phyloP scores from a whole-genome alignment of 2,113 vertebrate species.

The Ictalurus furcatus region DNA sequence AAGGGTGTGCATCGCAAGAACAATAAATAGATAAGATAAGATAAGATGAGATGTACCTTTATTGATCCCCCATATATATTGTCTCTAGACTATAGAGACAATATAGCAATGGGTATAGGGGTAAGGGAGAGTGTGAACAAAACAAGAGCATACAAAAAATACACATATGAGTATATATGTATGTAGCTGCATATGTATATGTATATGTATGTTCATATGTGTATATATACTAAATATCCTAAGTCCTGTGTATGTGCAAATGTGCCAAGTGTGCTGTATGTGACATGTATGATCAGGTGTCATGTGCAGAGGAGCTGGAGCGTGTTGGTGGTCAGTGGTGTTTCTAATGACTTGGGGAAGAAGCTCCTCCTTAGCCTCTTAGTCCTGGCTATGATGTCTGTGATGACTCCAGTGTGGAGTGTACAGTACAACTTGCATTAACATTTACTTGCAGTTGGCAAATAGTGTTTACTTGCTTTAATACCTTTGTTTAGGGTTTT shows the following conservation, averaged over 20 bases:
- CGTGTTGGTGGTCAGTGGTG: neutral
- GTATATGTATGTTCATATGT: neutral
- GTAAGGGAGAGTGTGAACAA: too few species aligned
- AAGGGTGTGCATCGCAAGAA: too few species aligned
- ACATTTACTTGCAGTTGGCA: neutral
- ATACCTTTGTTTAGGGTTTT: constrained; percentile 9
- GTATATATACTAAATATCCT: too few species aligned
- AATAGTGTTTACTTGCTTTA: neutral
- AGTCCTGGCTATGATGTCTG: neutral
- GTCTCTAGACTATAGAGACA: neutral
- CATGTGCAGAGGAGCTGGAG: neutral
- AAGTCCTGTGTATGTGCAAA: too few species aligned
- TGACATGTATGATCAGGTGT: neutral
- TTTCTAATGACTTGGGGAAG: neutral
- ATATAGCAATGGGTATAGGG: too few species aligned
- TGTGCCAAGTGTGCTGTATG: neutral
- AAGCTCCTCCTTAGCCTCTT: neutral
- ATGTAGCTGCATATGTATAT: neutral
- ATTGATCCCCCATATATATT: too few species aligned
- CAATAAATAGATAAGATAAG: neutral
- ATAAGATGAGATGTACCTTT: too few species aligned
- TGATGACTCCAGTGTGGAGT: neutral
- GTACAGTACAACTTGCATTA: neutral
- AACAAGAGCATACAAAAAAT: too few species aligned
- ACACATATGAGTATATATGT: too few species aligned